Evolutionary conservation across 1,140 invertebrate genomes (phyloP).

Genomic region (Laupala kohalensis): DNA sequence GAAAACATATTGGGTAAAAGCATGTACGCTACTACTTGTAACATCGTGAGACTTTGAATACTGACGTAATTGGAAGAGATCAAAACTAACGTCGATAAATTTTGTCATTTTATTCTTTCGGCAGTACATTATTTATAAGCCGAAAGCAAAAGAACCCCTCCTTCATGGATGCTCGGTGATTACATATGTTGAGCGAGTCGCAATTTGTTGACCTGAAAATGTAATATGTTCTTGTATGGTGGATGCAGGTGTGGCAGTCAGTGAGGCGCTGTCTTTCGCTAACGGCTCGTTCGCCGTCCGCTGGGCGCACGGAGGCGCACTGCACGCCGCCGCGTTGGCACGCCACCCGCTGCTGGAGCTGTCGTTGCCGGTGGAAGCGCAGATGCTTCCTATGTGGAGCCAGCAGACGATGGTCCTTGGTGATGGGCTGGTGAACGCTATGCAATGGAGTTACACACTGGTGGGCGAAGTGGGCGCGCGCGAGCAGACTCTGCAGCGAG

Average conservation of each 20-base stretch:
- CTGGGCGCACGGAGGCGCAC: conserved; percentile 51
- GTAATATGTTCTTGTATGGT: background rate
- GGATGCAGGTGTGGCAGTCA: conserved; percentile 42
- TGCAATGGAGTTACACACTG: conserved; percentile 65
- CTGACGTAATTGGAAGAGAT: too few relatives aligned
- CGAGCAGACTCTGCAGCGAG: conserved; percentile 65
- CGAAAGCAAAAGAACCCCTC: too few relatives aligned
- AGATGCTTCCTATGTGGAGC: conserved; percentile 80
- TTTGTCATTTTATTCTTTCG: too few relatives aligned
- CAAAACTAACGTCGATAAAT: too few relatives aligned
- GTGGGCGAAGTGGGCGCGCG: conserved; percentile 69
- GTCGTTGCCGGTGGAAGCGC: conserved; percentile 76
- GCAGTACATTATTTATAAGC: too few relatives aligned
- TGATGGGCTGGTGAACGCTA: conserved; percentile 56
- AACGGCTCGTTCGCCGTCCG: conserved; percentile 63
- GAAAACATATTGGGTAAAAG: too few relatives aligned
- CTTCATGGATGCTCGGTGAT: too few relatives aligned
- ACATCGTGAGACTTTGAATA: too few relatives aligned
- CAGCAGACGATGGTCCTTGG: conserved; percentile 62
- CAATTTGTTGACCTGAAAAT: too few relatives aligned
- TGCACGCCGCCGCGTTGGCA: conserved; percentile 59
- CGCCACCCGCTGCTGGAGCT: conserved; percentile 77
- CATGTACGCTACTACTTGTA: too few relatives aligned
- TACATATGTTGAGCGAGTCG: too few relatives aligned
- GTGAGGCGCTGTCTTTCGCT: conserved; percentile 55